These are phyloP conservation scores for Hydrolagus affinis DNA, from an alignment of 2,113 vertebrate species.

Conservation along the genomic window DNA sequence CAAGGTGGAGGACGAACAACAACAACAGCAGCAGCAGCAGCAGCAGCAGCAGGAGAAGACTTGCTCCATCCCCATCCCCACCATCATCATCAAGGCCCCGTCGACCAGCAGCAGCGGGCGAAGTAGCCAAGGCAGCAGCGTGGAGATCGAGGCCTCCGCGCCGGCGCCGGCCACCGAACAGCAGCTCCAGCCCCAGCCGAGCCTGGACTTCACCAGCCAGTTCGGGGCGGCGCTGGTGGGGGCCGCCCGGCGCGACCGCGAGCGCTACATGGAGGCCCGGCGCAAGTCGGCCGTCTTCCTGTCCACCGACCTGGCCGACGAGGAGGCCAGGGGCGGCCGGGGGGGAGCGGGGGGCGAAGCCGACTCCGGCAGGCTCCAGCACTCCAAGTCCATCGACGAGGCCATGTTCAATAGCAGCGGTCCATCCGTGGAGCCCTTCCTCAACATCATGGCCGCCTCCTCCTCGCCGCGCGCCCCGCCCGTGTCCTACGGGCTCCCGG, in stretches of 20 bases:
- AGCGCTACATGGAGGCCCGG: conserved; percentile 75
- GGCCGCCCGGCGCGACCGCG: conserved; percentile 74
- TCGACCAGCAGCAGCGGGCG: conserved; percentile 88
- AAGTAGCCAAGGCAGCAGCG: conserved; percentile 86
- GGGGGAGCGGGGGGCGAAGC: conserved; percentile 42
- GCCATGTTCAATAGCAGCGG: conserved; percentile 71
- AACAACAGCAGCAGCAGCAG: conserved; percentile 44
- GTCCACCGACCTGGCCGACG: conserved; percentile 66
- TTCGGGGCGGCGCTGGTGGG: conserved; percentile 84
- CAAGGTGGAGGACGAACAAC: conserved; percentile 69
- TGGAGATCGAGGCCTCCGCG: conserved; percentile 63
- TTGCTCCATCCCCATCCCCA: conserved; percentile 79
- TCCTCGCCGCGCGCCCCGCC: conserved; percentile 81
- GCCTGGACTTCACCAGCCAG: conserved; percentile 80
- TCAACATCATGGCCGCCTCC: conserved; percentile 73
- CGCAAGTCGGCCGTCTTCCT: conserved; percentile 78
- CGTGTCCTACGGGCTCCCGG: conserved; percentile 58
- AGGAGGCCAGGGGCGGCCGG: conserved; percentile 48
- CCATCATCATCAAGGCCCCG: conserved; percentile 85
- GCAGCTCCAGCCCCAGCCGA: conserved; percentile 53
- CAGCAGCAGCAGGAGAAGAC: conserved; percentile 65
- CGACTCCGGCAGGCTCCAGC: conserved; percentile 61
- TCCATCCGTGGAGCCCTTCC: conserved; percentile 54
- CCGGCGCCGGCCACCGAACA: conserved; percentile 51
- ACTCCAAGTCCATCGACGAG: conserved; percentile 87